Percentiles rank a stretch among this genome's conserved stretches.
Evolutionary conservation across 1,140 invertebrate genomes (phyloP).

Genomic region (Heterodera carotae): DNA sequence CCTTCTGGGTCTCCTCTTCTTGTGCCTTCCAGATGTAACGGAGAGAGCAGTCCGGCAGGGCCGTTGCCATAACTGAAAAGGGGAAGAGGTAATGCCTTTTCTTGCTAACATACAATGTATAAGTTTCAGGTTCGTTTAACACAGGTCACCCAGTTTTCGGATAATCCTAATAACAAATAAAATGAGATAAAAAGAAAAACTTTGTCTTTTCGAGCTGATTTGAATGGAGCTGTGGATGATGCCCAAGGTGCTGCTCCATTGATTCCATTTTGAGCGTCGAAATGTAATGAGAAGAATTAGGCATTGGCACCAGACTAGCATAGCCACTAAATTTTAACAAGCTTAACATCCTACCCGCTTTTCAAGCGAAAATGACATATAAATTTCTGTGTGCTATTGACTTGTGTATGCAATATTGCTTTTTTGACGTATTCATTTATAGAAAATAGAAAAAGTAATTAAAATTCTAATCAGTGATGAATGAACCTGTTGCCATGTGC

Average conservation of each 20-base stretch:
- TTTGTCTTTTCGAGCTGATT: slow-evolving; percentile 21
- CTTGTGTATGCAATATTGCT: no score
- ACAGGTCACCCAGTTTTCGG: no score
- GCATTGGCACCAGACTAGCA: slow-evolving; percentile 39
- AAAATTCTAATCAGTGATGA: no score
- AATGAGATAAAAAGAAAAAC: slow-evolving; percentile 13
- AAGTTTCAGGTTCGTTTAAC: no score
- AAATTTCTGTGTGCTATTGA: no score
- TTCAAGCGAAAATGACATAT: no score
- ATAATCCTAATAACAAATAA: no score
- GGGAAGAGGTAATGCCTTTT: neutral
- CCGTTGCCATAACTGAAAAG: slow-evolving; percentile 41
- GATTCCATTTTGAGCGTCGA: slow-evolving; percentile 43
- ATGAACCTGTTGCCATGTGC: slow-evolving; percentile 3
- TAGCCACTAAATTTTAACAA: slow-evolving; percentile 37
- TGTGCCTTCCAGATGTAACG: slow-evolving; percentile 36
- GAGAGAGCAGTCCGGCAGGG: slow-evolving; percentile 37
- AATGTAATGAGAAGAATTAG: slow-evolving; percentile 39
- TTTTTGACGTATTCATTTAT: neutral
- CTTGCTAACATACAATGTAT: no score
- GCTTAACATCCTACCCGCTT: no score
- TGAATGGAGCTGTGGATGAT: slow-evolving; percentile 35
- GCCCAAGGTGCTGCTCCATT: slow-evolving; percentile 32
- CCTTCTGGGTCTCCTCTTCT: slow-evolving; percentile 12
- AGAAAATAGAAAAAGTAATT: neutral